These are phyloP conservation scores for Drosophila eugracilis DNA, from an alignment of 1,140 invertebrate species.

Conservation along the genomic window DNA sequence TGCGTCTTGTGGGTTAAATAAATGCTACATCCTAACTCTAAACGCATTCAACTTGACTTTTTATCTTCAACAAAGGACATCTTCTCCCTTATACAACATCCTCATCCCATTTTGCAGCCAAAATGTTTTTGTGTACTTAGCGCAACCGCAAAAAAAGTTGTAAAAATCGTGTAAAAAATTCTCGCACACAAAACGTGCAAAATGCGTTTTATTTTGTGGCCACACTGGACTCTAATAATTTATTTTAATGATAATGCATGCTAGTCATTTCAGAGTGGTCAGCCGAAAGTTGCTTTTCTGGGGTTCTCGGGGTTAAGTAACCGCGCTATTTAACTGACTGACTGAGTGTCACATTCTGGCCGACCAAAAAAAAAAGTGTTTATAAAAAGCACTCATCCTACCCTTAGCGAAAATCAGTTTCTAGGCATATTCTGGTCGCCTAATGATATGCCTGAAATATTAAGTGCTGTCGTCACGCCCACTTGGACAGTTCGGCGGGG, in stretches of 20 bases:
- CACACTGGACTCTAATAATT: constrained; percentile 75
- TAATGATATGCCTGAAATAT: constrained; percentile 70
- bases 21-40: constrained; percentile 62
- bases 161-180: constrained; percentile 83
- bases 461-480: constrained; percentile 61
- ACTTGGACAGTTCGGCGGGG: constrained; percentile 19
- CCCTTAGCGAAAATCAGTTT: constrained; percentile 40
- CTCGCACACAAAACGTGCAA: constrained; percentile 75
- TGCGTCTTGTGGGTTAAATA: constrained; percentile 43
- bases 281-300: constrained; percentile 11
- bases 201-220: constrained; percentile 66
- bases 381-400: constrained; percentile 2
- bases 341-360: constrained; percentile 16
- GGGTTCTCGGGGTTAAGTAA: constrained; percentile 28
- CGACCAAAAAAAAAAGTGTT: constrained; percentile 3
- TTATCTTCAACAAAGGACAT: constrained; percentile 63
- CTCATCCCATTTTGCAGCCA: not conserved
- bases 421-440: constrained; percentile 22
- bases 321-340: constrained; percentile 6
- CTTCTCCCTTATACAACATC: not conserved
- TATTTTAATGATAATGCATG: constrained; percentile 84
- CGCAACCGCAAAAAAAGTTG: constrained; percentile 67
- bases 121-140: constrained; percentile 78
- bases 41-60: constrained; percentile 70
- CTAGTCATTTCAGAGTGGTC: constrained; percentile 51